Base-by-base conservation (phyloP, 2,797 vertebrate genomes). In the Chanos chanos region DNA sequence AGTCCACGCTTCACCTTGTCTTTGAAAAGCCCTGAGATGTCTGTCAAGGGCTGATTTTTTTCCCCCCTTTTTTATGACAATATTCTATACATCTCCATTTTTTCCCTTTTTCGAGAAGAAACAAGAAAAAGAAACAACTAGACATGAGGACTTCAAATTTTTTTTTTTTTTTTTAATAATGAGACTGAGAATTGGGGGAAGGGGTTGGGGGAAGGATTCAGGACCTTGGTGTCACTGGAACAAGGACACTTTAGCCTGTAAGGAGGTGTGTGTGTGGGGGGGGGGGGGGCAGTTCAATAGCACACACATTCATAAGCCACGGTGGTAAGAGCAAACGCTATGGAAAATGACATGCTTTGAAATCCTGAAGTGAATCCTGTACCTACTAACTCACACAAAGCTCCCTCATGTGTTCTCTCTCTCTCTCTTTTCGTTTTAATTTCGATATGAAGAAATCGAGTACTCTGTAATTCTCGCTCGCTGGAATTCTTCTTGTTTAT, bases 141-240 rank as follows among this genome's bases (percentile, higher is more conserved):
- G 58, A 64, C 18, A 12, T 8, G 34, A 12, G 33, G 28, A 44
- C 28, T 47, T 24, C 50, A 66, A 74, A 62, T 45, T 57, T 61
- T 47, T 34, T 41, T 53, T 50, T 53, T 40, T 18, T 52, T 40
- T 63, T 73, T 62, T 49, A 56, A 47, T 64, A 43, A 48, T 48
- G 19, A 56, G 74, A 71, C 74, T 71, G 61, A 69, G 53, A 48
- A 53, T 49, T 36, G 15, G 37, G n/a, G 18, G 28, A 27, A 30
- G 37, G 5, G 10, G 24, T 31, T 41, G 44, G 37, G 37, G 52
- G 61, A 61, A 57, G 52, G 7, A 65, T 55, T 30, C 12, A 31
- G 48, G 75, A 77, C 73, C 77, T 77, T 66, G 54, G 60, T 76
- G 75, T 75, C 31, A 28, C 52, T 61, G 55, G 50, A 72, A 76